Evolutionary conservation across 2,797 vertebrate genomes (phyloP).

Genomic region (Falco biarmicus): DNA sequence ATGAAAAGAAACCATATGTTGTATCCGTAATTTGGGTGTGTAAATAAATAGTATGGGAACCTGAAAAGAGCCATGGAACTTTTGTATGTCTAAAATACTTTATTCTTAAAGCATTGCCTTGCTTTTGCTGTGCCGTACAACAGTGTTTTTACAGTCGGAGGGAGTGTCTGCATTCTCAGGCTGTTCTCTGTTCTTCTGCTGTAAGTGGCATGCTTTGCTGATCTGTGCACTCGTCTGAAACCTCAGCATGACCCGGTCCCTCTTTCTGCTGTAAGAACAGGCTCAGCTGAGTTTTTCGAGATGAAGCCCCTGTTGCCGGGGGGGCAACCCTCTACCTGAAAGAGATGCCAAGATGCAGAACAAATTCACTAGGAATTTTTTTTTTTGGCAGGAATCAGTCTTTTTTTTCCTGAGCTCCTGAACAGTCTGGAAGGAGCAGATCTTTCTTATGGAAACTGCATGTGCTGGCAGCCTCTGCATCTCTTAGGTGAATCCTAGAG

Average conservation of each 20-base stretch:
- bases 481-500: background rate
- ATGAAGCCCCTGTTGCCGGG: background rate
- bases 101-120: background rate
- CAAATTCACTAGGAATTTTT: background rate
- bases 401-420: background rate
- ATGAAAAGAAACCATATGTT: background rate
- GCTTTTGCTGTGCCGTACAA: background rate
- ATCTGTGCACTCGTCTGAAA: background rate
- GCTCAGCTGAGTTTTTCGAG: background rate
- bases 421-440: background rate
- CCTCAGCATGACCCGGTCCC: background rate
- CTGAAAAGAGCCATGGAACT: background rate
- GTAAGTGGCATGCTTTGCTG: background rate
- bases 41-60: background rate
- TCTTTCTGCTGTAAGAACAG: background rate
- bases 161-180: slow-evolving; percentile 1
- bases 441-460: background rate
- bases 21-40: background rate
- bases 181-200: slow-evolving; percentile 22
- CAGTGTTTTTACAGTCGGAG: slow-evolving; percentile 37
- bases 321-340: background rate
- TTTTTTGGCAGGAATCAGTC: background rate
- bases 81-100: background rate
- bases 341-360: background rate
- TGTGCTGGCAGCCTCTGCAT: background rate